Percentiles rank a stretch among this genome's conserved stretches.
Evolutionary conservation across 2,888 invertebrate genomes (phyloP).

Genomic region (Cremastinae sp.): DNA sequence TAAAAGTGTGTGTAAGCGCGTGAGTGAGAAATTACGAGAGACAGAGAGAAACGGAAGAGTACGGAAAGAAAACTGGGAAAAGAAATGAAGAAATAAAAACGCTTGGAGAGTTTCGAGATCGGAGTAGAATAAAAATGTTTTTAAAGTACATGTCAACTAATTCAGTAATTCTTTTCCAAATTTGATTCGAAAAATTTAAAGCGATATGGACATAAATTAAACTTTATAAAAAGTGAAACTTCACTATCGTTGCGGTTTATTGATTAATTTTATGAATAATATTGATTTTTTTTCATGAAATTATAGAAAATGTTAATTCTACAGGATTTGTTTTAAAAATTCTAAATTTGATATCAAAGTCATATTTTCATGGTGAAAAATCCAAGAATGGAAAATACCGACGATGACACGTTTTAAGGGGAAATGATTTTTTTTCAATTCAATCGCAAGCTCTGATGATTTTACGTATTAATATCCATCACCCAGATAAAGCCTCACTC

Average conservation of each 20-base stretch:
- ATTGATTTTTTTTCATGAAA: no score
- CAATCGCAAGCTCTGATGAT: not conserved
- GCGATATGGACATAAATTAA: no score
- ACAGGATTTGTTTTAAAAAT: no score
- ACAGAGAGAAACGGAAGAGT: constrained; percentile 7
- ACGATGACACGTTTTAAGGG: not conserved
- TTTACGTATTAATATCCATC: constrained; percentile 34
- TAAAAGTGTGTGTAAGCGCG: constrained; percentile 20
- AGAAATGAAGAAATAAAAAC: not conserved
- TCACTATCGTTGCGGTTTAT: no score
- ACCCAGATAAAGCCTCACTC: constrained; percentile 8
- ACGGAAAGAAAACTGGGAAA: constrained; percentile 23
- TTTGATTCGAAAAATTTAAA: no score
- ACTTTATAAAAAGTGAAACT: no score
- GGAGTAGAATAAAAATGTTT: not conserved
- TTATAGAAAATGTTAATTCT: no score
- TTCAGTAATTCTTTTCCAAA: no score
- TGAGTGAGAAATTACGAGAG: constrained; percentile 41
- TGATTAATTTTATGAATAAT: no score
- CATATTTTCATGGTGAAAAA: no score
- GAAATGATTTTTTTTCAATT: constrained; percentile 17
- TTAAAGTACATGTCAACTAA: no score
- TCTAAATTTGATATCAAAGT: no score
- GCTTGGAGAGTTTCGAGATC: not conserved
- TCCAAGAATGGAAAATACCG: constrained; percentile 9